Evolutionary conservation across 2,888 invertebrate species (phyloP).

Genomic region (Synergus itoensis): DNA sequence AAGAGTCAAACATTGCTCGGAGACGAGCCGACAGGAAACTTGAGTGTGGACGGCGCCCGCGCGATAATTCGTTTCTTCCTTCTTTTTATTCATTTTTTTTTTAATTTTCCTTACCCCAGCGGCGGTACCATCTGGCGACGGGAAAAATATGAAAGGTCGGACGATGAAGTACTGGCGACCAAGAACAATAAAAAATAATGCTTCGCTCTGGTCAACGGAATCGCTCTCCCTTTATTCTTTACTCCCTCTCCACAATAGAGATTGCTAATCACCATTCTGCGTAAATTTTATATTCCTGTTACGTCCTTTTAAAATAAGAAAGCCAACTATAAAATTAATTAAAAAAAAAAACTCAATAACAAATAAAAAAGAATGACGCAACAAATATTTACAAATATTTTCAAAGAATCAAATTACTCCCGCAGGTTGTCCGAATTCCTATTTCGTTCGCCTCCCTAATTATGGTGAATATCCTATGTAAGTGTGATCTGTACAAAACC

Average conservation of each 20-base stretch:
- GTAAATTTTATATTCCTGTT: conserved; percentile 25
- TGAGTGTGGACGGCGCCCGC: conserved; percentile 74
- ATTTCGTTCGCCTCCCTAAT: conserved; percentile 43
- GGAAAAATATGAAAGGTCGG: conserved; percentile 4
- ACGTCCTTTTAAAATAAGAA: not conserved
- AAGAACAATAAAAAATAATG: conserved; percentile 30
- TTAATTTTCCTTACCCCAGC: not conserved
- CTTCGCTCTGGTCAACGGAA: conserved; percentile 14
- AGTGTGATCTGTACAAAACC: conserved; percentile 66
- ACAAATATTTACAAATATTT: conserved; percentile 29
- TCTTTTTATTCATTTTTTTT: not conserved
- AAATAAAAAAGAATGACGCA: conserved; percentile 1
- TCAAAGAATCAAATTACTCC: not conserved
- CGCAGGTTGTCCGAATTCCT: not conserved
- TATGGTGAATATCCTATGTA: conserved; percentile 55
- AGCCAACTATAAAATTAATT: conserved; percentile 26
- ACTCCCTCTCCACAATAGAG: conserved; percentile 11
- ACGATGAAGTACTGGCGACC: conserved; percentile 27
- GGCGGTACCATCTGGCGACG: conserved; percentile 12
- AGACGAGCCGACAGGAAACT: conserved; percentile 69
- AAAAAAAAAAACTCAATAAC: not conserved
- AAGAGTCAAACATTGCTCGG: conserved; percentile 61
- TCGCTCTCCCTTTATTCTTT: conserved; percentile 19
- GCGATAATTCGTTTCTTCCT: conserved; percentile 51
- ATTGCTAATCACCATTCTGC: conserved; percentile 23